A percentile compares a stretch with the other conserved stretches of the same genome.
phyloP scores from a whole-genome alignment of 2,113 vertebrate species.

The Nannospalax galili region DNA sequence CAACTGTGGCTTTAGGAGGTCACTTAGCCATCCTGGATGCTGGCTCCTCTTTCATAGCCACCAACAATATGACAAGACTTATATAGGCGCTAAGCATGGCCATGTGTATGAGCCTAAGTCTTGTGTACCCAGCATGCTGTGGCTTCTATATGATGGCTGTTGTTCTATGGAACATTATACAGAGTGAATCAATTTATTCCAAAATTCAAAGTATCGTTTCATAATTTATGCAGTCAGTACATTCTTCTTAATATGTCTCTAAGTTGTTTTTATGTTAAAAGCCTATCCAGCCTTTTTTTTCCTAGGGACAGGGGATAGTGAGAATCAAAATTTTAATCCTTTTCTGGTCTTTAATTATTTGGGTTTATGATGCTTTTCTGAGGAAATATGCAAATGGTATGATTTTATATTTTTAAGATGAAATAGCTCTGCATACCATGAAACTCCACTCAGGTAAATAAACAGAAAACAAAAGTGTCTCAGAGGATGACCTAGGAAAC shows the following conservation, averaged over 20 bases:
- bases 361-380: neutral
- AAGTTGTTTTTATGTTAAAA: neutral
- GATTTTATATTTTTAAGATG: neutral
- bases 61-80: neutral
- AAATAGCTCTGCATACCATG: neutral
- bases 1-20: neutral
- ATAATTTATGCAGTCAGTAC: neutral
- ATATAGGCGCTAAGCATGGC: too few species aligned
- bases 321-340: neutral
- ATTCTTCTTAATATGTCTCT: neutral
- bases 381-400: neutral
- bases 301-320: too few species aligned
- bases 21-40: too few species aligned
- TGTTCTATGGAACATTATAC: neutral
- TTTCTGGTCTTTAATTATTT: neutral
- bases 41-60: neutral
- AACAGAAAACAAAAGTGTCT: neutral
- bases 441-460: neutral
- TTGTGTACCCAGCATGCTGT: rapidly evolving
- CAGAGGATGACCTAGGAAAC: neutral
- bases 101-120: too few species aligned
- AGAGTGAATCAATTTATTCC: too few species aligned
- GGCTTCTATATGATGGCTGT: neutral
- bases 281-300: neutral
- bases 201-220: neutral